A percentile compares a stretch with the other conserved stretches of the same genome.
phyloP scores from a whole-genome alignment of 2,797 vertebrate genomes.

The Hippocampus kuda region DNA sequence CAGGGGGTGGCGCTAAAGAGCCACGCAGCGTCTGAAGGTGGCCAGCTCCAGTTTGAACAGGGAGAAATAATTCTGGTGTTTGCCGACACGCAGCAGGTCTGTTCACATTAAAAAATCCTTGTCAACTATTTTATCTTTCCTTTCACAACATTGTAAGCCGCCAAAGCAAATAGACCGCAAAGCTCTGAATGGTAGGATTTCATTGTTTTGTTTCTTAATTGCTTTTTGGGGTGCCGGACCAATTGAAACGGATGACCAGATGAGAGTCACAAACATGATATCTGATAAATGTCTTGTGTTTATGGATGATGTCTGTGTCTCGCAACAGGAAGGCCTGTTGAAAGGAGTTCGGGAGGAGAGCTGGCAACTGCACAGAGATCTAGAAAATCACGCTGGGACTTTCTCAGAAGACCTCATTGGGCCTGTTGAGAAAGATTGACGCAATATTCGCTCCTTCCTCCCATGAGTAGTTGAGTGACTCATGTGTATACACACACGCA shows the following conservation, averaged over 20 bases:
- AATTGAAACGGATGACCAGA: background rate
- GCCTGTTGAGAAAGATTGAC: constrained; percentile 47
- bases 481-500: background rate
- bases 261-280: background rate
- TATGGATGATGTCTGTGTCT: constrained; percentile 20
- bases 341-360: constrained; percentile 59
- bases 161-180: background rate
- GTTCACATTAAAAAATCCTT: constrained; percentile 11
- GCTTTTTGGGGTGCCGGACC: background rate
- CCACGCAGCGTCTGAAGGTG: constrained; percentile 40
- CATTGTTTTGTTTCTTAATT: background rate
- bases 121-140: background rate
- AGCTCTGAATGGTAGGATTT: background rate
- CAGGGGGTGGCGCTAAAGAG: constrained; percentile 62
- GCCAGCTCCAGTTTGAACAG: constrained; percentile 54
- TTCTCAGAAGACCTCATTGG: constrained; percentile 48
- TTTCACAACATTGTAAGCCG: background rate
- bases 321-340: constrained; percentile 50
- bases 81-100: constrained; percentile 37
- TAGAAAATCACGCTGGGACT: constrained; percentile 49
- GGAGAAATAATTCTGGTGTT: constrained; percentile 62
- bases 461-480: constrained; percentile 15
- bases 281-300: background rate
- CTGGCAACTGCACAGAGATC: constrained; percentile 49
- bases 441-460: constrained; percentile 19